These are phyloP conservation scores for Phalloptychus januarius DNA, from an alignment of 2,797 vertebrate species.

Conservation along the genomic window DNA sequence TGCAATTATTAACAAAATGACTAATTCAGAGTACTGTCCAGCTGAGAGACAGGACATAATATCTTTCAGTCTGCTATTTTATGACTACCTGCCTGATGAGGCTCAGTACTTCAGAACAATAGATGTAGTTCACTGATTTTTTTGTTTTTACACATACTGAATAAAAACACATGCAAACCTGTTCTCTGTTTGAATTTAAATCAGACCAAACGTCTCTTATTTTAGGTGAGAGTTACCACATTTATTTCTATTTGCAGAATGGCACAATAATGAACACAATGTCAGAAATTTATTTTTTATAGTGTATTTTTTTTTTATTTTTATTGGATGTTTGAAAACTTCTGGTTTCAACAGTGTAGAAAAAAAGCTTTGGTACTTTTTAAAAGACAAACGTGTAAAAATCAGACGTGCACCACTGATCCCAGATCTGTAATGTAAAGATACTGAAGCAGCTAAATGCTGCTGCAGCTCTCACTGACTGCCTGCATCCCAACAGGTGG, in stretches of 20 bases:
- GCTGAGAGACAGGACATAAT: neutral
- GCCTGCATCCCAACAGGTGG: conserved; percentile 65
- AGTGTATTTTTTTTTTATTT: no score
- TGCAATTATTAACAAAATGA: neutral
- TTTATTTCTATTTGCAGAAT: neutral
- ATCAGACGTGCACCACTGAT: neutral
- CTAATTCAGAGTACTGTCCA: neutral
- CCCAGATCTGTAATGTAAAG: neutral
- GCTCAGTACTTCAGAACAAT: neutral
- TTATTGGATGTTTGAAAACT: no score
- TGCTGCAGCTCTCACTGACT: neutral
- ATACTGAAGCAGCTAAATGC: neutral
- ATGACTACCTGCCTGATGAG: neutral
- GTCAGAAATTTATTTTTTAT: no score
- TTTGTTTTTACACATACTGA: neutral
- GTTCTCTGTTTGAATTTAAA: neutral
- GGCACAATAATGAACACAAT: neutral
- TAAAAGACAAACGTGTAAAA: neutral
- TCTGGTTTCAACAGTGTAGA: no score
- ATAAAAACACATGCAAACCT: neutral
- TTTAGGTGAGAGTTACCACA: neutral
- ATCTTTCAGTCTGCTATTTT: neutral
- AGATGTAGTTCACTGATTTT: neutral
- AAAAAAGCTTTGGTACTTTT: neutral
- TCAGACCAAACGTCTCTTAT: neutral